Percentiles rank a stretch among this genome's conserved stretches.
Conservation (phyloP, 2,797 vertebrate genomes). For the Halcyon chelicuti region DNA sequence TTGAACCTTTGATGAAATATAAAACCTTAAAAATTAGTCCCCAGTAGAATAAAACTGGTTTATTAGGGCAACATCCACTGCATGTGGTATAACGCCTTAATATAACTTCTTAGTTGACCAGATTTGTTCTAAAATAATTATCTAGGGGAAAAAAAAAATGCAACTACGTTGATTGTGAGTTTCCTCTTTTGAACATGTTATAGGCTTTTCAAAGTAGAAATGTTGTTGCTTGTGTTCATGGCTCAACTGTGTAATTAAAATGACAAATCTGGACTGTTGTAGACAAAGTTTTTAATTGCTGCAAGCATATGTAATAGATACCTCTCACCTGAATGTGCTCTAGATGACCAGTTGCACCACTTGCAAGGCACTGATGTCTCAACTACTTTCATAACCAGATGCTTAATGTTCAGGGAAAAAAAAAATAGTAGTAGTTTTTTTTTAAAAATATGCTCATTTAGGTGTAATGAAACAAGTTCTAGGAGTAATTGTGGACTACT, state of each 20-base stretch:
- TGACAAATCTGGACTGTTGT: background rate
- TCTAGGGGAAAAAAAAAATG: background rate
- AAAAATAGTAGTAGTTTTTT: slow-evolving; percentile 5
- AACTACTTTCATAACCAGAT: slow-evolving; percentile 39
- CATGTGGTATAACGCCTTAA: background rate
- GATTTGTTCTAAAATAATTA: background rate
- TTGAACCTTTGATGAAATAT: background rate
- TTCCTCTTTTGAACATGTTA: background rate
- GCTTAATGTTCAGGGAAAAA: slow-evolving; percentile 58
- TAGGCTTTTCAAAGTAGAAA: background rate
- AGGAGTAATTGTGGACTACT: slow-evolving; percentile 56
- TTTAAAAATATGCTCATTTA: background rate
- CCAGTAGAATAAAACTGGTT: background rate
- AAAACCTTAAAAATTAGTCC: background rate
- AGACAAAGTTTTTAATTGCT: background rate
- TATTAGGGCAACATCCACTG: background rate
- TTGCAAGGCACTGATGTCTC: slow-evolving; percentile 33
- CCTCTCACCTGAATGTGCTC: slow-evolving; percentile 2
- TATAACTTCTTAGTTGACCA: background rate
- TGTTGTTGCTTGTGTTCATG: background rate
- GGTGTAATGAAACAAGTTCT: slow-evolving; percentile 53
- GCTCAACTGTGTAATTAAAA: background rate
- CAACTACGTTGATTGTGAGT: background rate
- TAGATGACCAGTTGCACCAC: slow-evolving; percentile 20
- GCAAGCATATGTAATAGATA: background rate